Conservation (phyloP, 2,797 vertebrate genomes). For the Peromyscus melanophrys region DNA sequence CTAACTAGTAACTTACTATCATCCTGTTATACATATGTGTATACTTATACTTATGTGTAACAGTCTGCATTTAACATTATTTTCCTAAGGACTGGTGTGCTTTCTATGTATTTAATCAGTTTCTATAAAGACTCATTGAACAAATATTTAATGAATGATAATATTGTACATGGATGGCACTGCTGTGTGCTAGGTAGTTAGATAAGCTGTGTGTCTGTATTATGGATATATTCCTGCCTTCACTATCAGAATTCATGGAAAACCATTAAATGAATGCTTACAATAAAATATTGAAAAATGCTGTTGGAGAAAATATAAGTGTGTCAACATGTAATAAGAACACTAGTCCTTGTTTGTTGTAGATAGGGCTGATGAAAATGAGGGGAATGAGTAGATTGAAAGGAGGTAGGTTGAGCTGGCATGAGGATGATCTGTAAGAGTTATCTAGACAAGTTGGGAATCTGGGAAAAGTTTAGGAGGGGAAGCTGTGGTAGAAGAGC, state of each 20-base stretch:
- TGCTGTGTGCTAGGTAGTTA: not conserved
- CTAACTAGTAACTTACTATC: constrained; percentile 39
- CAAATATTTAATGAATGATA: constrained; percentile 25
- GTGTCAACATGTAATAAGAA: not conserved
- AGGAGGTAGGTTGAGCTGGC: not conserved
- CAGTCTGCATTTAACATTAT: constrained; percentile 55
- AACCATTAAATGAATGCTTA: not conserved
- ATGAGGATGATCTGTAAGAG: not conserved
- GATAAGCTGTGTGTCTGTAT: not conserved
- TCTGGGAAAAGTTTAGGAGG: not conserved
- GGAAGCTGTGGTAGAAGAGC: not conserved
- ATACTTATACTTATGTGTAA: constrained; percentile 58
- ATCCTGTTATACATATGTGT: constrained; percentile 68
- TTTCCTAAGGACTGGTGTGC: not conserved
- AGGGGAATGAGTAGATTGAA: not conserved
- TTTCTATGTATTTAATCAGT: constrained; percentile 33
- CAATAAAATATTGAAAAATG: constrained; percentile 8
- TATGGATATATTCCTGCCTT: not conserved
- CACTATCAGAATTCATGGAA: not conserved
- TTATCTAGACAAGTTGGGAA: not conserved
- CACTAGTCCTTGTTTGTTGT: not conserved
- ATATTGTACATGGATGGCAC: not conserved
- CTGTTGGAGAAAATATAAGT: not conserved
- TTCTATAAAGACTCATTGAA: constrained; percentile 33
- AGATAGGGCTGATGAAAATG: not conserved